These are phyloP conservation scores for Hypocryptadius cinnamomeus DNA, from an alignment of 2,113 vertebrate genomes.

Conservation along the genomic window DNA sequence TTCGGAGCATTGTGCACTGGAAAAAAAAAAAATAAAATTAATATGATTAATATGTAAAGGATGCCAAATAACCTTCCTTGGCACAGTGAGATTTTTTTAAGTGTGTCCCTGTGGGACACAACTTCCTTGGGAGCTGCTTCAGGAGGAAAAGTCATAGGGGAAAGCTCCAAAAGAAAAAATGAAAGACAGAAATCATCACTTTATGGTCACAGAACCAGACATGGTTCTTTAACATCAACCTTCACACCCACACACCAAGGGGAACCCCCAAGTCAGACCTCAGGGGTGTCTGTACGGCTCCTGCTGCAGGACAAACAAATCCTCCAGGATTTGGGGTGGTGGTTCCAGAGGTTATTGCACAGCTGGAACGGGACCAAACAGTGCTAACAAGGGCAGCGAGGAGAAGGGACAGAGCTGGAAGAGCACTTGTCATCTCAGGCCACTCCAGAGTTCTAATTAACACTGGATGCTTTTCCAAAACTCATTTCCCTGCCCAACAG, in stretches of 20 bases:
- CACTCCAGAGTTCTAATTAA: background rate
- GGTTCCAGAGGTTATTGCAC: background rate
- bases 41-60: background rate
- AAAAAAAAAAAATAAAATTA: background rate
- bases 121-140: background rate
- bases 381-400: background rate
- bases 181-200: background rate
- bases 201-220: background rate
- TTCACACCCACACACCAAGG: background rate
- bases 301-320: background rate
- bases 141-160: background rate
- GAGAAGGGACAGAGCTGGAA: background rate
- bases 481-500: background rate
- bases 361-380: background rate
- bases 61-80: background rate
- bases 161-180: background rate
- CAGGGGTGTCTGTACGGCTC: too few relatives aligned
- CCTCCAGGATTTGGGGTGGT: too few relatives aligned
- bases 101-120: background rate
- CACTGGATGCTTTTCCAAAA: fast-evolving
- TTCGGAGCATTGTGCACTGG: background rate
- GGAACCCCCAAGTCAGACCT: fast-evolving
- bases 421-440: background rate
- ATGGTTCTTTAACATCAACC: background rate
- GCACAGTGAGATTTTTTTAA: background rate